Base-by-base conservation (phyloP, 2,113 vertebrate genomes). In the Lepus timidus region DNA sequence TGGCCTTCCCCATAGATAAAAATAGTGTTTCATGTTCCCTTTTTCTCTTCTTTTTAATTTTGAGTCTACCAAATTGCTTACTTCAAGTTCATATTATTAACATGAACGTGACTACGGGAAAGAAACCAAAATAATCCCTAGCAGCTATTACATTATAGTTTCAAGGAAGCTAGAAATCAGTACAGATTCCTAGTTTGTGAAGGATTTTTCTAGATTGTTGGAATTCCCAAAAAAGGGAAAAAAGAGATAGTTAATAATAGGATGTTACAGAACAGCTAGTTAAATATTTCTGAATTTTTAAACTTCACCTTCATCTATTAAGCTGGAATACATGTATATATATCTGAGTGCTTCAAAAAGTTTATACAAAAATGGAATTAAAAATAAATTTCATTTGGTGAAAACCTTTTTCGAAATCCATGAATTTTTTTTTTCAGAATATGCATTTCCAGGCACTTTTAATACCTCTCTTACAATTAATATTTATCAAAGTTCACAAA, bases 1-100 rank as follows among this genome's bases (percentile, higher is more conserved):
- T 96, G 65, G 92, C 33, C 90, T 96, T 94, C 92, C 85, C 23
- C 87, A 44, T 19, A 81, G 80, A 81, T 95, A 97, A 96, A 96
- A 96, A 97, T 94, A 97, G 70, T 44, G 6, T 71, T 82, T 65
- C 16, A 22, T 78, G 93, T 97, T 97, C 95, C 84, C 29, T 62
- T 95, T 97, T 95, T 95, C 79, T 95, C 52, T 95, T 94, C 80
- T 51, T 94, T 88, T 64, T 52, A 94, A 92, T 71, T 85, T 82
- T 84, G 62, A 79, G 55, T 74, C 75, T 65, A 82, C 39, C 51
- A 75, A 61, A 76, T 49, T 84, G n/a, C 61, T 62, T 88, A 52
- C 23, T 90, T 76, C 4, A 78, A 67, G 44, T n/a, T 81, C 78
- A 58, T 58, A 71, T 39, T 12, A 36, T 31, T 70, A 83, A 31